Percentiles rank a stretch among this genome's conserved stretches.
Evolutionary conservation across 2,888 invertebrate species (phyloP).

Genomic region (Polylopha cassiicola): DNA sequence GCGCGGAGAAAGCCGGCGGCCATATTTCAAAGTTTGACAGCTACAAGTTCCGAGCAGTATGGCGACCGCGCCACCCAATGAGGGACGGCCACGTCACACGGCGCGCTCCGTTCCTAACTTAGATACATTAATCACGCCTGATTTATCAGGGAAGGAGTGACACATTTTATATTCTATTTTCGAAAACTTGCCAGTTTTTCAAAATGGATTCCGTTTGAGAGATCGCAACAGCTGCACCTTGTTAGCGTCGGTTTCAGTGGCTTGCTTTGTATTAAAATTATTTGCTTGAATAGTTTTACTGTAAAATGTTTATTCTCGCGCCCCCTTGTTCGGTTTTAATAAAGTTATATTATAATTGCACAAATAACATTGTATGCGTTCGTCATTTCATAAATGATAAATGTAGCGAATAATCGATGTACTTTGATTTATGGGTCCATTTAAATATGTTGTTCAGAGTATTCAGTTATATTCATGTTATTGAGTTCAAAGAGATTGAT

Average conservation of each 20-base stretch:
- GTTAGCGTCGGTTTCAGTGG: slow-evolving; percentile 63
- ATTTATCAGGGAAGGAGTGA: slow-evolving; percentile 75
- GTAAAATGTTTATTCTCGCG: slow-evolving; percentile 45
- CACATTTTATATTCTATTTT: slow-evolving; percentile 77
- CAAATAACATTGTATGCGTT: slow-evolving; percentile 58
- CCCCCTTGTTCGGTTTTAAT: slow-evolving; percentile 39
- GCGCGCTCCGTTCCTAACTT: slow-evolving; percentile 61
- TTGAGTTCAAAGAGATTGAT: slow-evolving; percentile 45
- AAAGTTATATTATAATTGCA: slow-evolving; percentile 50
- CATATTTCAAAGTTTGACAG: slow-evolving; percentile 76
- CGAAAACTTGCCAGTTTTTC: slow-evolving; percentile 72
- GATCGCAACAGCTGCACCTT: slow-evolving; percentile 72
- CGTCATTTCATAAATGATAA: slow-evolving; percentile 54
- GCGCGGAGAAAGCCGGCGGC: slow-evolving; percentile 58
- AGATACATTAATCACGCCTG: slow-evolving; percentile 71
- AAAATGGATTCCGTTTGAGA: slow-evolving; percentile 65
- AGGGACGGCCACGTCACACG: slow-evolving; percentile 70
- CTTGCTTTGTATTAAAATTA: slow-evolving; percentile 66
- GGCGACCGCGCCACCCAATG: slow-evolving; percentile 75
- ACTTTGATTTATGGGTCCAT: slow-evolving; percentile 60
- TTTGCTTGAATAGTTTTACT: slow-evolving; percentile 60
- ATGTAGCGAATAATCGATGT: no score
- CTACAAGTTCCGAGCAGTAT: slow-evolving; percentile 75
- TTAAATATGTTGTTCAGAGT: slow-evolving; percentile 47
- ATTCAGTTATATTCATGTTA: slow-evolving; percentile 52